Base-by-base conservation (phyloP, 1,140 invertebrate genomes). In the Potamilus streckersoni region DNA sequence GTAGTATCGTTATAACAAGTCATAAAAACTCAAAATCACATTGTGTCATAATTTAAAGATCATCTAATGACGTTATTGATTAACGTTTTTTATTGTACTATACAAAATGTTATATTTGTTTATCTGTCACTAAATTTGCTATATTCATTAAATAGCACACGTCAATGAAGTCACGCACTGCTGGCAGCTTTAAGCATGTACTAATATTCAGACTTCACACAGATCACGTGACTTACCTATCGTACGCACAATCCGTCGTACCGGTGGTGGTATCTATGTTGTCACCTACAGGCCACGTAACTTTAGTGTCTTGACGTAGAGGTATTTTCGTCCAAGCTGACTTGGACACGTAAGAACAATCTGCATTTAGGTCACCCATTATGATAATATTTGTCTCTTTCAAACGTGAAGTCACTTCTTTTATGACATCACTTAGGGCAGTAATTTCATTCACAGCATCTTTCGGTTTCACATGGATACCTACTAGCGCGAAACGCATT, bases 311-410 rank as follows among this genome's bases (percentile, higher is more conserved):
- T 16, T 75, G 82, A 23, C 84, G 66, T 57, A 90, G 74, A 2
- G 74, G 71, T n/a, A 90, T 85, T 0, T 71, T 74, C 15, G 75
- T 56, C 85, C 82, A 87, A 49, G 83, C 73, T n/a, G 76, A 78
- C 20, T 81, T 75, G 5, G 77, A 59, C 15, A 90, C 83, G 76
- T 89, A 89, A 2, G 62, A 69, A 73, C 89, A 90, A 71, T 82
- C 89, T 14, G 87, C 89, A 78, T 90, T 90, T 58, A 90, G 83
- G 76, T 90, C 89, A 11, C 89, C 89, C 14, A 87, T 58, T 2
- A 90, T 78, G 11, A 90, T 73, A 20, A 83, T 55, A 57, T 80
- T 57, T n/a, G 69, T 31, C 6, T 17, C 73, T 13, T 63, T 57
- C 70, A 68, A 74, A 14, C 13, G 70, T 16, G 64, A 16, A 57